These are phyloP conservation scores for Napeogenes inachia DNA, from an alignment of 2,888 invertebrate species.

Conservation along the genomic window DNA sequence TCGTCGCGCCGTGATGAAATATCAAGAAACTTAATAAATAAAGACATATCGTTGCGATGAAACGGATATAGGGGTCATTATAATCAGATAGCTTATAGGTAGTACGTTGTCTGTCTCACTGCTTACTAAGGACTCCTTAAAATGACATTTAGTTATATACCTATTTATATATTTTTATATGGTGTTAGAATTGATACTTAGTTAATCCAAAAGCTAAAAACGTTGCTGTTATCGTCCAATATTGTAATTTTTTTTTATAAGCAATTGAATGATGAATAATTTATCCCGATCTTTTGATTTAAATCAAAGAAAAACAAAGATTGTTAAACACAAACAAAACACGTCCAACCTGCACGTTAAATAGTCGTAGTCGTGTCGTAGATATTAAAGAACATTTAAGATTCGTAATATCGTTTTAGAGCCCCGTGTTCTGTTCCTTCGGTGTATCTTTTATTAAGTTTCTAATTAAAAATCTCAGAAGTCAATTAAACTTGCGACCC, in stretches of 20 bases:
- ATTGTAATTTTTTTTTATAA: too few relatives aligned
- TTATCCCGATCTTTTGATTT: too few relatives aligned
- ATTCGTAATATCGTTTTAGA: constrained; percentile 50
- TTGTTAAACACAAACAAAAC: not conserved
- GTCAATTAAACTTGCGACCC: constrained; percentile 66
- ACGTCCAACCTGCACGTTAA: not conserved
- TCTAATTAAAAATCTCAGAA: constrained; percentile 73
- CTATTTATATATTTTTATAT: too few relatives aligned
- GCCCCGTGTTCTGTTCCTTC: constrained; percentile 30
- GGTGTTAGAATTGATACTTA: too few relatives aligned
- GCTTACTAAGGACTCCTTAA: not conserved
- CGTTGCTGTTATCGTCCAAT: too few relatives aligned
- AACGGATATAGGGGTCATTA: not conserved
- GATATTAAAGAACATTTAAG: constrained; percentile 28
- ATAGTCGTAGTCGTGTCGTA: constrained; percentile 9
- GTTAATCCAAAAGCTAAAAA: too few relatives aligned
- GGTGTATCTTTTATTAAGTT: constrained; percentile 46
- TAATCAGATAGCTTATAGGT: not conserved
- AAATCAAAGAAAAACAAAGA: too few relatives aligned
- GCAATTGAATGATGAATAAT: too few relatives aligned
- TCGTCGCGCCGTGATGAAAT: constrained; percentile 43
- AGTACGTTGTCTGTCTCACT: not conserved
- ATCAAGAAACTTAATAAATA: constrained; percentile 34
- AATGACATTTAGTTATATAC: too few relatives aligned
- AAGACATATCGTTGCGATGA: constrained; percentile 8